Evolutionary conservation across 1,140 invertebrate species (phyloP).

Genomic region (Zaprionus gabonicus): DNA sequence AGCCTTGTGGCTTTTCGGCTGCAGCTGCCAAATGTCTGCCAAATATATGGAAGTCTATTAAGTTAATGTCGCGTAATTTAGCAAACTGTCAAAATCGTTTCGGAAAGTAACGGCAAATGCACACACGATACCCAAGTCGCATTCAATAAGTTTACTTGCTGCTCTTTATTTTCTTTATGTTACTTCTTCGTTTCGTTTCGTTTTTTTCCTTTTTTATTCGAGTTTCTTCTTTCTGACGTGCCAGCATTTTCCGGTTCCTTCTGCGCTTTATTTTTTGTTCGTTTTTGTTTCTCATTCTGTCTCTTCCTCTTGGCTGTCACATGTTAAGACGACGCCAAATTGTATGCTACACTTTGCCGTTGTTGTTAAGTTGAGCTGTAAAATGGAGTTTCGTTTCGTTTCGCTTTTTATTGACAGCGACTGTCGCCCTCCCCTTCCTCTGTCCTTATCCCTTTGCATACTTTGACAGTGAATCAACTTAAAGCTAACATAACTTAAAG

Average conservation of each 20-base stretch:
- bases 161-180: slow-evolving; percentile 11
- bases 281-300: slow-evolving; percentile 22
- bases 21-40: slow-evolving; percentile 76
- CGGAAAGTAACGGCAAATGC: slow-evolving; percentile 57
- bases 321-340: slow-evolving; percentile 24
- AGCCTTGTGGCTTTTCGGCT: slow-evolving; percentile 64
- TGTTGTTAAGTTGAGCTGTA: slow-evolving; percentile 9
- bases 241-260: slow-evolving; percentile 23
- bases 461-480: slow-evolving; percentile 28
- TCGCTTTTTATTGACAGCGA: slow-evolving; percentile 18
- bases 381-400: slow-evolving; percentile 25
- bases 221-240: slow-evolving; percentile 10
- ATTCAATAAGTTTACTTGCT: slow-evolving; percentile 62
- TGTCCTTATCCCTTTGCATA: background rate
- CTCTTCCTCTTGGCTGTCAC: slow-evolving; percentile 5
- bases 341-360: slow-evolving; percentile 27
- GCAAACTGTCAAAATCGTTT: slow-evolving; percentile 77
- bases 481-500: slow-evolving; percentile 22
- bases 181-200: background rate
- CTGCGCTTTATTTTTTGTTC: background rate
- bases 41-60: slow-evolving; percentile 77
- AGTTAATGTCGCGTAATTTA: slow-evolving; percentile 82
- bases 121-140: slow-evolving; percentile 61
- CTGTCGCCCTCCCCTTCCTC: background rate
- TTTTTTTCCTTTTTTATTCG: slow-evolving; percentile 29